Evolutionary conservation across 2,888 invertebrate genomes (phyloP).

Genomic region (Amphipoea oculea): DNA sequence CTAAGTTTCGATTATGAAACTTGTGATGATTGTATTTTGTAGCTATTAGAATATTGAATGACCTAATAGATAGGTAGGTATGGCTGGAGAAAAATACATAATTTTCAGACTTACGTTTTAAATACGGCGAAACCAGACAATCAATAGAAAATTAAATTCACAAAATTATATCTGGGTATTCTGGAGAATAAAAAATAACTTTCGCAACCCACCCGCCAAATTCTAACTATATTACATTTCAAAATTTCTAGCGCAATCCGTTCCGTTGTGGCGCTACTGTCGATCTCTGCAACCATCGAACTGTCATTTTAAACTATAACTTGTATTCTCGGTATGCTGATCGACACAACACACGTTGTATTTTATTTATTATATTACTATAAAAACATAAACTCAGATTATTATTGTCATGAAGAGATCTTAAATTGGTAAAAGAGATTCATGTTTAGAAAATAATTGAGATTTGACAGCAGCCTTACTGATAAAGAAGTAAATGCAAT

Average conservation of each 20-base stretch:
- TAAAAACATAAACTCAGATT: too few species aligned
- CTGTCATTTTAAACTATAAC: background rate
- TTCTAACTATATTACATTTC: background rate
- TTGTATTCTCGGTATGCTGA: conserved; percentile 17
- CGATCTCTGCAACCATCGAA: background rate
- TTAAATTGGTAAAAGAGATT: background rate
- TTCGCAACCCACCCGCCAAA: conserved; percentile 21
- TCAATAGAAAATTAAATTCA: background rate
- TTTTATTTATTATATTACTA: background rate
- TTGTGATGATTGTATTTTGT: background rate
- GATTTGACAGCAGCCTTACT: background rate
- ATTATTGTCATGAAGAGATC: background rate
- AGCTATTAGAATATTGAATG: background rate
- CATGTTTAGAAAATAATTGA: background rate
- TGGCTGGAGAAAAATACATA: background rate
- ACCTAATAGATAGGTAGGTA: too few species aligned
- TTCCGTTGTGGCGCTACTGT: conserved; percentile 17
- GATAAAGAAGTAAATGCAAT: background rate
- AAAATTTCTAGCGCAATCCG: background rate
- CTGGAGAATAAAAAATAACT: background rate
- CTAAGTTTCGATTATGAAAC: background rate
- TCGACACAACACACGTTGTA: background rate
- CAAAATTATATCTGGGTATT: background rate
- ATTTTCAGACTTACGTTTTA: conserved; percentile 33
- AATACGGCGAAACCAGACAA: background rate